phyloP scores from a whole-genome alignment of 2,888 invertebrate genomes.

The Catocala nupta region DNA sequence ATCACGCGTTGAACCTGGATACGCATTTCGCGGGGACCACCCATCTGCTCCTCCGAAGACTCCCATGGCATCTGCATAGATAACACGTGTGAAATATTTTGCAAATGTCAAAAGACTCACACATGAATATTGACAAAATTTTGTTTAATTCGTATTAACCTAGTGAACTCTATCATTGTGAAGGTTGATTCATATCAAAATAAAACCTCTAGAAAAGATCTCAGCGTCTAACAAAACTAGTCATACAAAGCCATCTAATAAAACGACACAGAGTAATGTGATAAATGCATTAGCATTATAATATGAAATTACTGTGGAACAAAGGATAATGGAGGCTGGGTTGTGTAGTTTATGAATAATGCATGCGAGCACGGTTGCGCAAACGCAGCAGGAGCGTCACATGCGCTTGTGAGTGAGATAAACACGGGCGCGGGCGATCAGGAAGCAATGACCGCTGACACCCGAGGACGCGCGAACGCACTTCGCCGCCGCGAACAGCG shows the following conservation, averaged over 20 bases:
- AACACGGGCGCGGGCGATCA: constrained; percentile 63
- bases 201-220: constrained; percentile 30
- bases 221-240: constrained; percentile 18
- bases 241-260: constrained; percentile 40
- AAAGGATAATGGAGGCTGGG: constrained; percentile 70
- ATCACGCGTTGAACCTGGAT: constrained; percentile 85
- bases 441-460: constrained; percentile 81
- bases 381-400: constrained; percentile 65
- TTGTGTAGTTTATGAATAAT: constrained; percentile 71
- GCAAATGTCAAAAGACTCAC: neutral
- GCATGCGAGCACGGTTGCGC: constrained; percentile 64
- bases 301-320: constrained; percentile 65
- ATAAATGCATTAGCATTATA: constrained; percentile 60
- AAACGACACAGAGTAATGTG: constrained; percentile 46
- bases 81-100: neutral
- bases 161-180: constrained; percentile 20
- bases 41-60: constrained; percentile 81
- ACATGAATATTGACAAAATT: no score
- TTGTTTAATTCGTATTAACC: constrained; percentile 4
- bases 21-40: constrained; percentile 79
- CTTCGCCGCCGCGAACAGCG: constrained; percentile 19
- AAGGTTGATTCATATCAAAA: constrained; percentile 28
- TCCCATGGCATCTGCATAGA: constrained; percentile 82
- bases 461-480: constrained; percentile 58
- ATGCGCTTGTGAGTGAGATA: constrained; percentile 52